Evolutionary conservation across 1,140 invertebrate species (phyloP).

Genomic region (Ectropis grisescens): DNA sequence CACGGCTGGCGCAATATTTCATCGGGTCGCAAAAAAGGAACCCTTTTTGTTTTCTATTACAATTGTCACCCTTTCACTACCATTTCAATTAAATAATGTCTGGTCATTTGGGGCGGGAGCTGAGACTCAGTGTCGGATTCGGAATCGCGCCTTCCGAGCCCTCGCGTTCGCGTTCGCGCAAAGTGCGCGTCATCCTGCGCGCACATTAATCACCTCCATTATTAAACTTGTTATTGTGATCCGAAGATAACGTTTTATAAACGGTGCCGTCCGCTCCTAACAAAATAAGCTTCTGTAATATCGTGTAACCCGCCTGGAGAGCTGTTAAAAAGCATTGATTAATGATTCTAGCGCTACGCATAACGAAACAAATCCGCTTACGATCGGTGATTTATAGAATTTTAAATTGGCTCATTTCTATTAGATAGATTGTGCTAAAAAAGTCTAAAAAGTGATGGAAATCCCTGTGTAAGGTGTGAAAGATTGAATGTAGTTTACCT

Average conservation of each 20-base stretch:
- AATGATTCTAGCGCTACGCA: slow-evolving; percentile 28
- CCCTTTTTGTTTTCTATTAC: slow-evolving; percentile 65
- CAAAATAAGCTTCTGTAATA: slow-evolving; percentile 67
- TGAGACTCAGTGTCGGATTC: slow-evolving; percentile 23
- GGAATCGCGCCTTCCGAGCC: slow-evolving; percentile 38
- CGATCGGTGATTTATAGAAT: no score
- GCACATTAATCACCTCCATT: slow-evolving; percentile 67
- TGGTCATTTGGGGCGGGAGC: slow-evolving; percentile 59
- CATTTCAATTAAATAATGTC: slow-evolving; percentile 70
- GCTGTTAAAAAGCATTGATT: slow-evolving; percentile 43
- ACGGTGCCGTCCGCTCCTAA: slow-evolving; percentile 62
- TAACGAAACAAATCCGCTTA: slow-evolving; percentile 34
- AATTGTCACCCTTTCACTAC: slow-evolving; percentile 68
- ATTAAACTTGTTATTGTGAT: slow-evolving; percentile 70
- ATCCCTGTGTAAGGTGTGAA: no score
- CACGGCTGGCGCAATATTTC: slow-evolving; percentile 64
- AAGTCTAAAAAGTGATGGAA: no score
- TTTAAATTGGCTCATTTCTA: no score
- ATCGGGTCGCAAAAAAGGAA: slow-evolving; percentile 53
- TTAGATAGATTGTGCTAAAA: no score
- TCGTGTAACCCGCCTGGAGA: slow-evolving; percentile 48
- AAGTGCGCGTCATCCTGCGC: slow-evolving; percentile 60
- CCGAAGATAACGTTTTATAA: slow-evolving; percentile 67
- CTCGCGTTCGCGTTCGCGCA: no score
- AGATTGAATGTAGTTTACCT: slow-evolving; percentile 1